These are phyloP conservation scores for Myotis davidii DNA, from an alignment of 2,113 vertebrate genomes.

Conservation along the genomic window DNA sequence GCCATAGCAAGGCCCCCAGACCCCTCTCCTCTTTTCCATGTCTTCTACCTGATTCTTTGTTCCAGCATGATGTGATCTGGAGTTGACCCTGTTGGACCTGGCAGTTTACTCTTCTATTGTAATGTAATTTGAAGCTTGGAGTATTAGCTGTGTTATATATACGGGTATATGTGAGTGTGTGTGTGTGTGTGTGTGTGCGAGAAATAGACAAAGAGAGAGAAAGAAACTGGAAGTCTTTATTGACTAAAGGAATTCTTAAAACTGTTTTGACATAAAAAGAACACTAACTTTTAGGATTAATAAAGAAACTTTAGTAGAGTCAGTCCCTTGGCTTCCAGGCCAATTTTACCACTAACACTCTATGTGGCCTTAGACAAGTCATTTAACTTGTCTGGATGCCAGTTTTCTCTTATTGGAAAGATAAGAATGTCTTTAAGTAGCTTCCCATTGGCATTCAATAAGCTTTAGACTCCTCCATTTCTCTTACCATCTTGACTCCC, in stretches of 20 bases:
- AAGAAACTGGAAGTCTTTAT: neutral
- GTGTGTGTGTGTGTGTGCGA: neutral
- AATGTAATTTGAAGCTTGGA: neutral
- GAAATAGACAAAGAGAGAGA: neutral
- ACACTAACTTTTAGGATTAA: neutral
- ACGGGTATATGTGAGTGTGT: neutral
- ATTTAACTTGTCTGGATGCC: neutral
- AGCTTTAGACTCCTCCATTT: neutral
- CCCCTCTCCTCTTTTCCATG: neutral
- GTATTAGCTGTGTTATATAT: neutral
- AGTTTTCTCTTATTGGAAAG: neutral
- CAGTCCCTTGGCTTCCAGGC: neutral
- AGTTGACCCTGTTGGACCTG: neutral
- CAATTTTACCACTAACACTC: neutral
- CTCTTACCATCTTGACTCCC: neutral
- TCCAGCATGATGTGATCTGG: neutral
- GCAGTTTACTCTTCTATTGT: neutral
- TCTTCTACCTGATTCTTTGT: neutral
- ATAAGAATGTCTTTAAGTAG: neutral
- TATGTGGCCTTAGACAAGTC: neutral
- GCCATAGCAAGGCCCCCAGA: neutral
- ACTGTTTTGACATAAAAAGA: constrained; percentile 19
- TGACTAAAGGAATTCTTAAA: constrained; percentile 13
- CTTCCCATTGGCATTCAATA: neutral
- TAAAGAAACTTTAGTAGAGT: neutral